A percentile compares a stretch with the other conserved stretches of the same genome.
phyloP scores from a whole-genome alignment of 92 coral and sea anemone genomes.

The Parazoanthus darwini region DNA sequence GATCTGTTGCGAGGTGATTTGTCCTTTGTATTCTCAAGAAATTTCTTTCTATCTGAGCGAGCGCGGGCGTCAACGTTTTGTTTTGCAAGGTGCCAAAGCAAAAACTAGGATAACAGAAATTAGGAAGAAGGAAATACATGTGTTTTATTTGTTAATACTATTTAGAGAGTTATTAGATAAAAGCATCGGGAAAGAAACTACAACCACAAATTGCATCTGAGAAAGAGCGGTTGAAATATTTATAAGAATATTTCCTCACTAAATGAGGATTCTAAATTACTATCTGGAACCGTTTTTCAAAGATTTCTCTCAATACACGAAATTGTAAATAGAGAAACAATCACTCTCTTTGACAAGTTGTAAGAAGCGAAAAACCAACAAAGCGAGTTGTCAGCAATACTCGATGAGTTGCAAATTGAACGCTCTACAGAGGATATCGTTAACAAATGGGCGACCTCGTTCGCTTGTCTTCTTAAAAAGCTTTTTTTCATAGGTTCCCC shows the following conservation, averaged over 20 bases:
- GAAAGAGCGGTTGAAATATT: constrained; percentile 16
- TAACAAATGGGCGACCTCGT: constrained; percentile 28
- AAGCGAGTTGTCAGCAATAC: constrained; percentile 1
- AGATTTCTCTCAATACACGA: background rate
- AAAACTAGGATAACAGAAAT: background rate
- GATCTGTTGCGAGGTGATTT: background rate
- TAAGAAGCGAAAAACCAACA: background rate
- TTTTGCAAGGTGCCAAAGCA: background rate
- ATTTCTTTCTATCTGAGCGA: too few relatives aligned
- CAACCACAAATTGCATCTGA: constrained; percentile 37
- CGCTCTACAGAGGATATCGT: background rate
- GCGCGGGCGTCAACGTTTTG: too few relatives aligned
- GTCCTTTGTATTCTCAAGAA: background rate
- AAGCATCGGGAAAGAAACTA: constrained; percentile 18
- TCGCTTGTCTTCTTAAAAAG: background rate
- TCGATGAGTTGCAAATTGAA: constrained; percentile 27
- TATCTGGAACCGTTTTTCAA: background rate
- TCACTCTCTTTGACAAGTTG: background rate
- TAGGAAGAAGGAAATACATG: constrained; percentile 26
- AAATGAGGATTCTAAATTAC: background rate
- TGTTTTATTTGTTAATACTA: constrained; percentile 38
- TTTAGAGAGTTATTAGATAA: constrained; percentile 33
- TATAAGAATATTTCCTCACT: constrained; percentile 6
- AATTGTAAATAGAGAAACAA: background rate
- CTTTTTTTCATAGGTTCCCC: background rate